Percentiles rank a stretch among this genome's conserved stretches.
These are phyloP conservation scores for Lasioglossum marginatum DNA, from an alignment of 2,888 invertebrate species.

Conservation along the genomic window DNA sequence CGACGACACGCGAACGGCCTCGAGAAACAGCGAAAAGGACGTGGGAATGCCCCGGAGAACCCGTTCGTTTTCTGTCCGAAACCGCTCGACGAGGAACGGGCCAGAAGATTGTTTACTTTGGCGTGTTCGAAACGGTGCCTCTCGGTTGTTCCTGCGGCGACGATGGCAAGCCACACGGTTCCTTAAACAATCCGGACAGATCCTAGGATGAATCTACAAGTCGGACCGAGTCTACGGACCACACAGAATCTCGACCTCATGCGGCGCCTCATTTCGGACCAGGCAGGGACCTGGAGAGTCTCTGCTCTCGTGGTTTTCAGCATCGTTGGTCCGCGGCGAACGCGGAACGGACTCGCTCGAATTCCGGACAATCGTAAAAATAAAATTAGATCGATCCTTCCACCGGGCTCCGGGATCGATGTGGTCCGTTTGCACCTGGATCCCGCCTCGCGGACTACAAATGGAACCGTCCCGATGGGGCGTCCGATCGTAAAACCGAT, in stretches of 20 bases:
- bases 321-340: not conserved
- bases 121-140: conserved; percentile 55
- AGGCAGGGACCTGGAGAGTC: not conserved
- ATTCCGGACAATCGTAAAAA: conserved; percentile 59
- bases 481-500: conserved; percentile 50
- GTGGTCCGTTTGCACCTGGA: conserved; percentile 1
- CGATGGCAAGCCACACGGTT: conserved; percentile 47
- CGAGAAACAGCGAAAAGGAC: conserved; percentile 51
- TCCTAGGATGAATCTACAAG: conserved; percentile 65
- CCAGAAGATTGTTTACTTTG: conserved; percentile 64
- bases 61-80: conserved; percentile 19
- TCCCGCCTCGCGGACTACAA: conserved; percentile 1
- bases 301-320: not conserved
- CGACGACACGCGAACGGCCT: conserved; percentile 47
- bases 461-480: conserved; percentile 44
- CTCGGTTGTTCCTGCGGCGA: conserved; percentile 30
- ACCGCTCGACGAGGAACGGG: not conserved
- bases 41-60: conserved; percentile 65
- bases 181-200: conserved; percentile 72
- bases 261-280: conserved; percentile 51
- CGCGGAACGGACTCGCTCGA: conserved; percentile 26
- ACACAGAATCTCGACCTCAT: conserved; percentile 68
- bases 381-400: conserved; percentile 44
- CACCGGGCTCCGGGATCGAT: conserved; percentile 8
- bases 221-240: conserved; percentile 65